Evolutionary conservation across 2,113 vertebrate genomes (phyloP).

Genomic region (Capreolus pygargus): DNA sequence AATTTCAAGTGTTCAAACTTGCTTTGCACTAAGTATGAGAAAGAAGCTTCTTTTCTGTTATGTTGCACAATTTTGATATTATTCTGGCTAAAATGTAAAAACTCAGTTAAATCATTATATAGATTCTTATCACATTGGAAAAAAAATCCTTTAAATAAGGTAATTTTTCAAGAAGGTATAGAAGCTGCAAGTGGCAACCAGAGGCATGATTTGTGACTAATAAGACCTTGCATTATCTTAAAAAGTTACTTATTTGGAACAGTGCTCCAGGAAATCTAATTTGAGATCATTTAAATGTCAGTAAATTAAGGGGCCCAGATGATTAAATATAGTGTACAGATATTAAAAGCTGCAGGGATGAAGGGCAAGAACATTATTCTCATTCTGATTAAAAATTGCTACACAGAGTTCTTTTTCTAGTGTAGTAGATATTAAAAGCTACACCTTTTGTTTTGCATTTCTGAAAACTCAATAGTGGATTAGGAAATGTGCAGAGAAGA

Average conservation of each 20-base stretch:
- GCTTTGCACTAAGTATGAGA: background rate
- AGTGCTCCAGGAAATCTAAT: constrained; percentile 64
- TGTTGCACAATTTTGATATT: background rate
- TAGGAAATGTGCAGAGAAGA: background rate
- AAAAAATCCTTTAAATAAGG: constrained; percentile 36
- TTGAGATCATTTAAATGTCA: constrained; percentile 63
- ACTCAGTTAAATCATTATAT: background rate
- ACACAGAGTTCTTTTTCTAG: background rate
- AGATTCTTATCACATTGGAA: background rate
- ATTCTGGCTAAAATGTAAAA: constrained; percentile 18
- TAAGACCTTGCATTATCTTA: constrained; percentile 40
- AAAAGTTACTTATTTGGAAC: constrained; percentile 63
- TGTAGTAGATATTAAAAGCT: constrained; percentile 35
- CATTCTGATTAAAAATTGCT: constrained; percentile 59
- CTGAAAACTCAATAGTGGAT: background rate
- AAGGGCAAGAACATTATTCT: constrained; percentile 45
- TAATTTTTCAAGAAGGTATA: constrained; percentile 34
- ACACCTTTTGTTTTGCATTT: constrained; percentile 2
- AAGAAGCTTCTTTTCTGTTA: constrained; percentile 1
- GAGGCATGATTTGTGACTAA: constrained; percentile 22
- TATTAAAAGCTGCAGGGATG: constrained; percentile 53
- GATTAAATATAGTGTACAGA: constrained; percentile 58
- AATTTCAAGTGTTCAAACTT: background rate
- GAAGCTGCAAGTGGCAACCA: constrained; percentile 30
- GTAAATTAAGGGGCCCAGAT: constrained; percentile 48